Base-by-base conservation (phyloP, 2,113 vertebrate species). In the Chunga burmeisteri region DNA sequence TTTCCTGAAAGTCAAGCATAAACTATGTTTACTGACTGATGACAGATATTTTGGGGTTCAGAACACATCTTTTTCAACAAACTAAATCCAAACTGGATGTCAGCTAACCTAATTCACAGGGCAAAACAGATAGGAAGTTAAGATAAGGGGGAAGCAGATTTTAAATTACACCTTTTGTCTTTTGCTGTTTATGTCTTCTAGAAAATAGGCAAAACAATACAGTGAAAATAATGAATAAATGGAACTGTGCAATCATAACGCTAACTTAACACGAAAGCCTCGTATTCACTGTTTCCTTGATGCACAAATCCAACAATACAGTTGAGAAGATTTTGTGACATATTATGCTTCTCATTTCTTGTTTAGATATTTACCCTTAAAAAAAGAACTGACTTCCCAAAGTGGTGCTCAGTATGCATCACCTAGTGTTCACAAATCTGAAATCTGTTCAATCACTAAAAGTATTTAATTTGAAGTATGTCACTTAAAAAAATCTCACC, bases 21-120 rank as follows among this genome's bases (percentile, higher is more conserved):
- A 93, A 82, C 49, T 88, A n/a, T 96, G 84, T 97, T 98, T 97
- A 81, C 80, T 91, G 86, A 96, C 81, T 82, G n/a, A 72, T 96
- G 88, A 96, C 73, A 95, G 90, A 80, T 92, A 96, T 92, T 90
- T 97, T 53, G 81, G 86, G 86, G 84, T 84, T 94, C 53, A 49
- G 36, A 87, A 58, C 4, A 13, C 47, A 66, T 65, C 36, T 95
- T 9, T 49, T 95, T 79, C 89, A 92, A 77, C 61, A 94, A 89
- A 59, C 15, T 86, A 95, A 94, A 91, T 80, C 75, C 90, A 82
- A 74, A 95, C 46, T 32, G 7, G 38, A 66, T 63, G 82, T 71
- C 75, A 90, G 34, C 55, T 75, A 71, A 50, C 32, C 55, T 82
- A 77, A 59, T 80, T 81, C 74, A 94, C 34, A 46, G 59, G 88